Conservation (phyloP, 2,113 vertebrate species). For the Podiceps cristatus region DNA sequence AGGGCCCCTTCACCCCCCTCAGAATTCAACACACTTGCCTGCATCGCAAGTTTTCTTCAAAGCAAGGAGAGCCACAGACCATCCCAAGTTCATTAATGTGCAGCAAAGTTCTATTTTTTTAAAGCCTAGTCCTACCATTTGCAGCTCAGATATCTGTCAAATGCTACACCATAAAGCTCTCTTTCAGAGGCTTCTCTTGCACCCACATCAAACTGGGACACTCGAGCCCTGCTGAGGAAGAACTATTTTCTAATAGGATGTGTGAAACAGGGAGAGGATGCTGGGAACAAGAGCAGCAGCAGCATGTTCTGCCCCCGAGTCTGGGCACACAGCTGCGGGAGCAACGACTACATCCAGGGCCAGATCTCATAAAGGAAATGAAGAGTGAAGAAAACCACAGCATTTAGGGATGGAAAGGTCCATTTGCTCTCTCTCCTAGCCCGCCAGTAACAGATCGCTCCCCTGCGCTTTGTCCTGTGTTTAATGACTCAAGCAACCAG, state of each 20-base stretch:
- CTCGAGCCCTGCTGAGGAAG: background rate
- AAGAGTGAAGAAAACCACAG: conserved; percentile 28
- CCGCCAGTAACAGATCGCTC: conserved; percentile 6
- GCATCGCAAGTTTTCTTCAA: background rate
- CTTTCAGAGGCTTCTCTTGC: background rate
- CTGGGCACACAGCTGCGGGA: background rate
- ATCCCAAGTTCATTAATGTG: background rate
- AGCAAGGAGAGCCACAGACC: background rate
- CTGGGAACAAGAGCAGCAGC: background rate
- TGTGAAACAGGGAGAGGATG: background rate
- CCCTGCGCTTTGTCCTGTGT: background rate
- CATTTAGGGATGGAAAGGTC: background rate
- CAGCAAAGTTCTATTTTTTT: background rate
- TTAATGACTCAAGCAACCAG: conserved; percentile 28
- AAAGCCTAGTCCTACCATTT: background rate
- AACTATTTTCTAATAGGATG: background rate
- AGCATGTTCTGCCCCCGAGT: background rate
- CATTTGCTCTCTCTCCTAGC: conserved; percentile 20
- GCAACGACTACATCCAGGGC: background rate
- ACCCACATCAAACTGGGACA: background rate
- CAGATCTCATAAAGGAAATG: conserved; percentile 41
- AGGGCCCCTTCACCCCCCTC: background rate
- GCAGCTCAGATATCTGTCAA: background rate
- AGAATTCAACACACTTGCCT: background rate
- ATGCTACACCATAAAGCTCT: background rate